These are phyloP conservation scores for Melitaea athalia DNA, from an alignment of 2,888 invertebrate species.

Conservation along the genomic window DNA sequence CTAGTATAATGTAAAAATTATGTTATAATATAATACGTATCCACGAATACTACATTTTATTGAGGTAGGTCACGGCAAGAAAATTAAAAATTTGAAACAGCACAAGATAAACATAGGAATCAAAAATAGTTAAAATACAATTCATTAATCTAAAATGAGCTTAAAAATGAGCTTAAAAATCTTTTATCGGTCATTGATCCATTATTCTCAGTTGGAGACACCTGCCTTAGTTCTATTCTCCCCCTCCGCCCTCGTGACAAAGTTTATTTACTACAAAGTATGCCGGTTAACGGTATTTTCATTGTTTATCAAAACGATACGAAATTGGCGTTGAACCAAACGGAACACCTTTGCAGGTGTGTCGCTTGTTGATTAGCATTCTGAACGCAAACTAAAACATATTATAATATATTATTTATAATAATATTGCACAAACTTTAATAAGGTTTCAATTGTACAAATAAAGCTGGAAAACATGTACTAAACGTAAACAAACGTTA, in stretches of 20 bases:
- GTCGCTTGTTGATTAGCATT: slow-evolving; percentile 50
- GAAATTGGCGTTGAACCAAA: slow-evolving; percentile 60
- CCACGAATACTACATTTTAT: too few relatives aligned
- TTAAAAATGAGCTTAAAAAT: neutral
- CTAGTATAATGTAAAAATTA: too few relatives aligned
- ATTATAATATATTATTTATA: neutral
- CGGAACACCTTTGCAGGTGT: slow-evolving; percentile 67
- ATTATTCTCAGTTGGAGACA: too few relatives aligned
- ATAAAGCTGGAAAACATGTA: slow-evolving; percentile 50
- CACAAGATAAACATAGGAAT: too few relatives aligned
- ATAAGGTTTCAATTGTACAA: slow-evolving; percentile 61
- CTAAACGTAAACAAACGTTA: slow-evolving; percentile 13
- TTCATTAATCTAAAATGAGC: neutral
- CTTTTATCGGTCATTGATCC: slow-evolving; percentile 10
- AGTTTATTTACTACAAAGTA: slow-evolving; percentile 41
- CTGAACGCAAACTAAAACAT: slow-evolving; percentile 20
- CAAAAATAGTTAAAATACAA: too few relatives aligned
- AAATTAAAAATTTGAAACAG: too few relatives aligned
- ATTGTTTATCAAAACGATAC: slow-evolving; percentile 67
- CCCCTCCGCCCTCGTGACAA: neutral
- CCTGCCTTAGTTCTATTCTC: neutral
- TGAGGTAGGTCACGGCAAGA: too few relatives aligned
- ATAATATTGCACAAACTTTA: slow-evolving; percentile 40
- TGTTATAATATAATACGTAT: too few relatives aligned
- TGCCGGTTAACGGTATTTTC: slow-evolving; percentile 59